These are phyloP conservation scores for Mesocentrotus franciscanus DNA, from an alignment of 53 echinoderm and acorn worm species.

Conservation along the genomic window DNA sequence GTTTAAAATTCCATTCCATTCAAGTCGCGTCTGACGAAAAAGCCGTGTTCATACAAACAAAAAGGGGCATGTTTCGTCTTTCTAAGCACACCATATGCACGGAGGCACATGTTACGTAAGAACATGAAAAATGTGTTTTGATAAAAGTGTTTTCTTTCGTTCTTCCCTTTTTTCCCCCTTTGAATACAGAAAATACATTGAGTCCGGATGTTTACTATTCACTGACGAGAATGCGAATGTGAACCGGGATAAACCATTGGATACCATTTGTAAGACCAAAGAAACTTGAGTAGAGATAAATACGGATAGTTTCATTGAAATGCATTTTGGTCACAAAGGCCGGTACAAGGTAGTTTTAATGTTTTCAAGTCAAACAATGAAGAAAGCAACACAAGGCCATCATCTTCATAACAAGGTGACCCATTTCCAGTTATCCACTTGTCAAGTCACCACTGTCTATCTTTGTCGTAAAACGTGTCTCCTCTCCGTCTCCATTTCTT, in stretches of 20 bases:
- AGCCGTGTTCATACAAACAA: background rate
- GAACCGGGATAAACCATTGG: background rate
- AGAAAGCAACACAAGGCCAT: background rate
- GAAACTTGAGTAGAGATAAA: background rate
- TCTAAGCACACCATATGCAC: too few relatives aligned
- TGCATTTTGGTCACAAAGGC: background rate
- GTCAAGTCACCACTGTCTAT: too few relatives aligned
- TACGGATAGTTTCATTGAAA: background rate
- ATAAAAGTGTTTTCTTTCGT: too few relatives aligned
- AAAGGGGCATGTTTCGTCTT: too few relatives aligned
- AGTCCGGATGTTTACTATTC: too few relatives aligned
- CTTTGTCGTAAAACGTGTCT: too few relatives aligned
- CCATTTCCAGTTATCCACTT: background rate
- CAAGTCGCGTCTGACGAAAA: background rate
- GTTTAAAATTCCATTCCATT: background rate
- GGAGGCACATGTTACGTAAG: too few relatives aligned
- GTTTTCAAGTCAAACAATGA: background rate
- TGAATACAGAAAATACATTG: too few relatives aligned
- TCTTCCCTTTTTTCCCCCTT: too few relatives aligned
- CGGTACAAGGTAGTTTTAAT: background rate
- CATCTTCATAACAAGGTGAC: background rate
- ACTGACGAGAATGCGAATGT: background rate
- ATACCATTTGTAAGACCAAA: background rate
- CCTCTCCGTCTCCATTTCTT: too few relatives aligned
- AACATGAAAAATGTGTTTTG: too few relatives aligned